Base-by-base conservation (phyloP, 2,888 invertebrate species). In the Taphrorychus bicolor region DNA sequence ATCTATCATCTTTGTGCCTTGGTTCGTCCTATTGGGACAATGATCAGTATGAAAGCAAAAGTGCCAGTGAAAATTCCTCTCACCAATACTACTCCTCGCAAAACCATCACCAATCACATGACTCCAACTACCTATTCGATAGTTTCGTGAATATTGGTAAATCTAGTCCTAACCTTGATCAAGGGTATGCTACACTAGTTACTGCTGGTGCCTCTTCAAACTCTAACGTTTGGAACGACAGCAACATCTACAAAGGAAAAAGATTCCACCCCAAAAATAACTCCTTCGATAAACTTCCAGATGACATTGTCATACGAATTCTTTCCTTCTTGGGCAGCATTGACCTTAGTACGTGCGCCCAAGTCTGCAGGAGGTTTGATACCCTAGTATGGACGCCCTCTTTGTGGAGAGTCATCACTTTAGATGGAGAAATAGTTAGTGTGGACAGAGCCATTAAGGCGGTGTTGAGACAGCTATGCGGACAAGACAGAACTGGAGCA, bases 111-210 rank as follows among this genome's bases (percentile, higher is more conserved):
- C 75, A 76, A 66, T 60, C 72, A 16, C 72, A 72, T 59, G 73
- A 78, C 56, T 74, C 78, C 22, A 81, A 79, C 71, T 81, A 81
- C 73, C 72, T 83, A 52, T 75, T 82, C 45, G 83, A 83, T 70
- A 83, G 81, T 73, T 83, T 82, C 71, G 76, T 78, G 18, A 82
- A 82, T 72, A 74, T 82, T 64, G 83, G 84, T 14, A 84, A 87
- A 72, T 84, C 86, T 71, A 88, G 88, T 76, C 89, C 91, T 45
- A 90, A 88, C 76, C 83, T 91, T 42, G 93, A 93, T 82, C 91
- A 93, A 80, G 93, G 93, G 1, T 93, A 93, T 83, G 92, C 92
- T 75, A 93, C 93, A 5, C 82, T 93, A 64, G 89, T 91, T 0
- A 85, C 87, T 17, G 85, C 87, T 49, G 85, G 86, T 2, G 82